Base-by-base conservation (phyloP, 1,140 invertebrate species). In the Lanistes nyassanus region DNA sequence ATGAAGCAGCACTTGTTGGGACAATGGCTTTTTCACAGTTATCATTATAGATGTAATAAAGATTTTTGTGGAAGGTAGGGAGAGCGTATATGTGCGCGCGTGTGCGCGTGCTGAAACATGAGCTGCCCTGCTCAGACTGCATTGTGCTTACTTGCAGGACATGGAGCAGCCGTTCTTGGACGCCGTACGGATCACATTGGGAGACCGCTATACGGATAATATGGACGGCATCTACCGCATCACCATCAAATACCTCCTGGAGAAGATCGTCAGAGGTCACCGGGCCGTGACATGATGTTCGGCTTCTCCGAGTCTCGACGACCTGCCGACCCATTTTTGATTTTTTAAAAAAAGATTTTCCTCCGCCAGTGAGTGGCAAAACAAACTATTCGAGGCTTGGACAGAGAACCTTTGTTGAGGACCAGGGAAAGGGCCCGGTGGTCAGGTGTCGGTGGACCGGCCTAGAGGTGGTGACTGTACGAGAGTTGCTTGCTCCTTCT, bases 181-280 rank as follows among this genome's bases (percentile, higher is more conserved):
- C 42, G 81, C 96, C 0, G 95, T 97, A 47, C 93, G 95, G 83
- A 91, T 92, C 53, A 97, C 95, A 0, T 89, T 97, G 39, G 95
- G 94, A 3, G 95, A 97, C 83, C 92, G 95, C 37, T 97, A 96
- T 89, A 96, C 95, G 16, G 94, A 95, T 67, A 97, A 97, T 89
- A 95, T 97, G 76, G 95, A 96, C 85, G 93, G 92, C 78, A 96
- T 97, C 80, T 97, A 97, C 91, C 94, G 95, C 90, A 92, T 95
- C 79, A 95, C 95, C 73, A 97, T 97, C 83, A 95, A 95, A 85
- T 95, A 97, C 84, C 95, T 97, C 79, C 92, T 97, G 84, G 93
- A 96, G 85, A 96, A 95, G 1, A 90, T 97, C 67, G 91, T 96
- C 55, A 93, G 94, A 77, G 95, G 62, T 37, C 66, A 74, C 55